phyloP scores from a whole-genome alignment of 1,140 invertebrate species.

The Meteorus sp. region DNA sequence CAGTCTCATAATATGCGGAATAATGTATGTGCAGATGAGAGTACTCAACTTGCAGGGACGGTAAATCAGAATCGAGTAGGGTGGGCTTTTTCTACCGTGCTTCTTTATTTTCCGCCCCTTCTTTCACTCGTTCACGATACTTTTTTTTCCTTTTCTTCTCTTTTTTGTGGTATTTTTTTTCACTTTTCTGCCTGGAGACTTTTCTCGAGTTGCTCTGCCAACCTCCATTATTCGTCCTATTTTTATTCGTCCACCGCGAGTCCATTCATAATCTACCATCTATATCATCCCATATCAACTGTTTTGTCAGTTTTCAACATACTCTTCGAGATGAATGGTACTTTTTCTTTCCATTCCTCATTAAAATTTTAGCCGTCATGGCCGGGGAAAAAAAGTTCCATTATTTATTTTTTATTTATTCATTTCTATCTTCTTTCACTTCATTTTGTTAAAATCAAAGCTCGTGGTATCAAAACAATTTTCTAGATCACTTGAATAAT shows the following conservation, averaged over 20 bases:
- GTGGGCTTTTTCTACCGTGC: slow-evolving; percentile 11
- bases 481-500: too few species aligned
- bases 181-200: slow-evolving; percentile 25
- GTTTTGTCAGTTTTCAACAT: slow-evolving; percentile 55
- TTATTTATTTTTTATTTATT: slow-evolving; percentile 14
- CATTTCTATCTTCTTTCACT: background rate
- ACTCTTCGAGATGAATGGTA: slow-evolving; percentile 47
- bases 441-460: too few species aligned
- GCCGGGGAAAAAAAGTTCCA: background rate
- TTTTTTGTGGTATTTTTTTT: background rate
- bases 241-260: slow-evolving; percentile 35
- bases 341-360: slow-evolving; percentile 46
- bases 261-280: slow-evolving; percentile 50
- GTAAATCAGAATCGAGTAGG: slow-evolving; percentile 16
- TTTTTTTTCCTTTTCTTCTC: slow-evolving; percentile 15
- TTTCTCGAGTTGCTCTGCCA: slow-evolving; percentile 28
- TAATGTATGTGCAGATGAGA: background rate
- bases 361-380: slow-evolving; percentile 47
- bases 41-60: background rate
- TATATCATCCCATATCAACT: slow-evolving; percentile 57
- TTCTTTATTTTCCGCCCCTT: slow-evolving; percentile 18
- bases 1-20: too few species aligned
- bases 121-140: slow-evolving; percentile 1
- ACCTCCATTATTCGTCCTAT: slow-evolving; percentile 30
- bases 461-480: too few species aligned